These are phyloP conservation scores for Garrulus glandarius DNA, from an alignment of 2,797 vertebrate species.

Conservation along the genomic window DNA sequence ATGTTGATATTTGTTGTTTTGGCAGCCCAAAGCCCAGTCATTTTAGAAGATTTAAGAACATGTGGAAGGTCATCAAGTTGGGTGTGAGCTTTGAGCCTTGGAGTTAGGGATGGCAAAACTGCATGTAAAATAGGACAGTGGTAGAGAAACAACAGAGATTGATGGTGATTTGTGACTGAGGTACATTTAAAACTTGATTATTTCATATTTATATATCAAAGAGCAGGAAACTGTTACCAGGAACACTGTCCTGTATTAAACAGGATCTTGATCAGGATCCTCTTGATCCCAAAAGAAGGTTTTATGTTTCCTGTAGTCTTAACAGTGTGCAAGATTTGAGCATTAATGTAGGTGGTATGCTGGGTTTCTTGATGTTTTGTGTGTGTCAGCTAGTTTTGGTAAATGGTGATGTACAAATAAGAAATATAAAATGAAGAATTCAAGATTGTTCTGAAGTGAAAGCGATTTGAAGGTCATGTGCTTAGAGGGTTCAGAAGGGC, in stretches of 20 bases:
- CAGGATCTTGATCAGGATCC: background rate
- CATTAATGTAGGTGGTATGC: background rate
- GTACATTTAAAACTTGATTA: background rate
- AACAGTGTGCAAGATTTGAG: background rate
- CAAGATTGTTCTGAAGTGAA: background rate
- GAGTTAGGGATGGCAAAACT: background rate
- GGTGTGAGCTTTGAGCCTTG: background rate
- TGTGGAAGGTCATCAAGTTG: background rate
- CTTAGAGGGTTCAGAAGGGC: background rate
- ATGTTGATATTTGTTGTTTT: background rate
- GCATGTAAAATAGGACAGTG: background rate
- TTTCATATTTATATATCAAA: background rate
- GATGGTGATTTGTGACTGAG: background rate
- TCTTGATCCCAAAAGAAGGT: background rate
- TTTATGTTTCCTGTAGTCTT: background rate
- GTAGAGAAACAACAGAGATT: background rate
- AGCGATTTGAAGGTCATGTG: background rate
- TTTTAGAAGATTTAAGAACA: background rate
- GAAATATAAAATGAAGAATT: background rate
- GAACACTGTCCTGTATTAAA: background rate
- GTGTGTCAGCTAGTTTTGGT: background rate
- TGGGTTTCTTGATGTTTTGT: background rate
- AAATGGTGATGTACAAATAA: background rate
- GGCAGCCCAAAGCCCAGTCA: background rate
- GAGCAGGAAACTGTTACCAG: background rate